Conservation (phyloP, 2,888 invertebrate genomes). For the Sialis lutaria region DNA sequence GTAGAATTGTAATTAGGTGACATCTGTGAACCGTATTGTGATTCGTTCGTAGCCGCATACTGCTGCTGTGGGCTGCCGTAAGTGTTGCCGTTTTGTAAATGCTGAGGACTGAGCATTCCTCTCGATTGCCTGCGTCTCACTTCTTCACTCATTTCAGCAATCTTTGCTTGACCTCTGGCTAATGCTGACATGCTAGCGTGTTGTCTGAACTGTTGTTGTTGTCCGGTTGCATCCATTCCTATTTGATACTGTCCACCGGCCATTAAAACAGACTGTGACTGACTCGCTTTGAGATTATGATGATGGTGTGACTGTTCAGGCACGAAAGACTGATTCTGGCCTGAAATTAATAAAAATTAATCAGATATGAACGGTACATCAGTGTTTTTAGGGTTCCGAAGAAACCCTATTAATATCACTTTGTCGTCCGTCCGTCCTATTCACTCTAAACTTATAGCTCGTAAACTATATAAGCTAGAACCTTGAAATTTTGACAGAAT, state of each 20-base stretch:
- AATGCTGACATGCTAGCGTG: conserved; percentile 9
- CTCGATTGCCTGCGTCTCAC: conserved; percentile 30
- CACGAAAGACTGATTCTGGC: too few species aligned
- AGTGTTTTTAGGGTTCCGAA: too few species aligned
- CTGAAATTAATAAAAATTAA: too few species aligned
- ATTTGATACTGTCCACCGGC: not conserved
- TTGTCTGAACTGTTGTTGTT: conserved; percentile 11
- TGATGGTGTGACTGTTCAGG: not conserved
- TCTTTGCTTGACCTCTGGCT: conserved; percentile 37
- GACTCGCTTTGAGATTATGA: conserved; percentile 3
- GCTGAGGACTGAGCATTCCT: conserved; percentile 11
- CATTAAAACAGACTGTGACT: conserved; percentile 4
- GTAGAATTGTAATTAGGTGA: not conserved
- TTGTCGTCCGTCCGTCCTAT: too few species aligned
- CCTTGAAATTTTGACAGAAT: too few species aligned
- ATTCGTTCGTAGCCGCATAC: conserved; percentile 1
- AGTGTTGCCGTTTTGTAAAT: not conserved
- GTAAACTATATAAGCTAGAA: too few species aligned
- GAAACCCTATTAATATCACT: too few species aligned
- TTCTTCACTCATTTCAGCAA: conserved; percentile 71
- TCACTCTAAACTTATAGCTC: too few species aligned
- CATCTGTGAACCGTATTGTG: conserved; percentile 6
- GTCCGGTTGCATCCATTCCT: conserved; percentile 1
- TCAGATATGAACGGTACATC: not conserved
- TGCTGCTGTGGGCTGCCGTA: conserved; percentile 8